Percentiles rank a stretch among this genome's conserved stretches.
phyloP scores from a whole-genome alignment of 2,797 vertebrate species.

The Cheirogaleus major region DNA sequence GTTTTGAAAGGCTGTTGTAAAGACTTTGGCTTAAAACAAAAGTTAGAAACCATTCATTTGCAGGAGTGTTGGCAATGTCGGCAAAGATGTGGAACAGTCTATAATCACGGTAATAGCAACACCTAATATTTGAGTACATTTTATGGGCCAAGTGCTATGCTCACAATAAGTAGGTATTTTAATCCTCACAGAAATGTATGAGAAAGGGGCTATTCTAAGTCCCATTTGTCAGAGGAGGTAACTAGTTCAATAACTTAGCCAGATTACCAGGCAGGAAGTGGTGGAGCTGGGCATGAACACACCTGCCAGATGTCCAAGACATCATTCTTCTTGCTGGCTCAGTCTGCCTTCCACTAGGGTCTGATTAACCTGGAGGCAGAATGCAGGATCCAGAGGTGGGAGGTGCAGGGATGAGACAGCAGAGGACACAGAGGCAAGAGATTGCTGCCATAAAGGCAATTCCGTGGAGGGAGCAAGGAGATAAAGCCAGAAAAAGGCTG shows the following conservation, averaged over 20 bases:
- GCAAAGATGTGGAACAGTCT: background rate
- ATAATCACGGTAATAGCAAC: background rate
- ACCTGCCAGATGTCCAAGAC: background rate
- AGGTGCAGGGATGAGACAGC: background rate
- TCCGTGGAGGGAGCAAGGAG: background rate
- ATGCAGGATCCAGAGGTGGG: background rate
- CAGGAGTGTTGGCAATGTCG: background rate
- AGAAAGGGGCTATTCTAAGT: background rate
- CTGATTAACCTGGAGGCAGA: background rate
- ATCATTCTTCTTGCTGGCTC: background rate
- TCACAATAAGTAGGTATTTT: constrained; percentile 2
- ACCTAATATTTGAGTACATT: constrained; percentile 20
- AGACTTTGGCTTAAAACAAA: background rate
- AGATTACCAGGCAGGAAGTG: constrained; percentile 23
- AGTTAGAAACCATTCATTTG: background rate
- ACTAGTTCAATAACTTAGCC: background rate
- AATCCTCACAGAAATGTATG: constrained; percentile 20
- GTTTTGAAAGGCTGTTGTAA: background rate
- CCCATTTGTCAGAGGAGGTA: background rate
- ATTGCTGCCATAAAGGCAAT: background rate
- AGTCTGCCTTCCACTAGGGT: background rate
- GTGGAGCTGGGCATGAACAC: background rate
- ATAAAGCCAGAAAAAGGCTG: background rate
- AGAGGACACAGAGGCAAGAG: background rate
- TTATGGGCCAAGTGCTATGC: background rate